phyloP scores from a whole-genome alignment of 2,797 vertebrate species.

The Fistularia commersonii region DNA sequence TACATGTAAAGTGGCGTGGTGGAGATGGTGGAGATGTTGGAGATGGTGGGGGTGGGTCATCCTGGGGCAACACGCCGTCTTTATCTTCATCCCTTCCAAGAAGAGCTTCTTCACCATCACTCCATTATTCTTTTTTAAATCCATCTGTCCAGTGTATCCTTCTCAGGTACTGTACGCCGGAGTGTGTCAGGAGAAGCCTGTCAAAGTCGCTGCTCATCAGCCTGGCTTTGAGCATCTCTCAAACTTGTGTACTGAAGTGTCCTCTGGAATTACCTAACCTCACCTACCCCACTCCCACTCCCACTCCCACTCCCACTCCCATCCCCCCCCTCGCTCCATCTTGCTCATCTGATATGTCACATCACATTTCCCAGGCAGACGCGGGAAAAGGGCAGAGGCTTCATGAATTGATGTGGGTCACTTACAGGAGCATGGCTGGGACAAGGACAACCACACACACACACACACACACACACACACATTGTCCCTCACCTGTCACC shows the following conservation, averaged over 20 bases:
- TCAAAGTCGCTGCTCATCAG: constrained; percentile 11
- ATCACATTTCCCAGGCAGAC: constrained; percentile 78
- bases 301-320: no score
- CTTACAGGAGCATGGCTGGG: constrained; percentile 59
- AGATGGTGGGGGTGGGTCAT: no score
- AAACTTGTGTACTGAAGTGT: constrained; percentile 31
- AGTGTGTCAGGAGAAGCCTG: constrained; percentile 12
- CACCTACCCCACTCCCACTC: constrained; percentile 43
- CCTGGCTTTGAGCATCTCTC: constrained; percentile 15
- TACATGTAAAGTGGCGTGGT: no score
- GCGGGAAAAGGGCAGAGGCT: constrained; percentile 77
- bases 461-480: constrained; percentile 16
- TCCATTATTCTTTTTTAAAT: background rate
- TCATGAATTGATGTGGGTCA: constrained; percentile 66
- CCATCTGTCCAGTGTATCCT: constrained; percentile 1
- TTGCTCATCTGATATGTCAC: constrained; percentile 74
- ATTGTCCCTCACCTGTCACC: constrained; percentile 50
- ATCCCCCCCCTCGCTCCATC: constrained; percentile 24
- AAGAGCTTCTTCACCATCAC: no score
- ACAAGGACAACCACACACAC: constrained; percentile 45
- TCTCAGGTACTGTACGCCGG: constrained; percentile 9
- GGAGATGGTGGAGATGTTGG: no score
- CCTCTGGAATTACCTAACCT: constrained; percentile 43
- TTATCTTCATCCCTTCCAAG: no score
- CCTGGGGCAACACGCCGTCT: no score